Evolutionary conservation across 2,888 invertebrate genomes (phyloP), one percentile per base, ranked within the genome.

Genomic region (Andrena praecox): DNA sequence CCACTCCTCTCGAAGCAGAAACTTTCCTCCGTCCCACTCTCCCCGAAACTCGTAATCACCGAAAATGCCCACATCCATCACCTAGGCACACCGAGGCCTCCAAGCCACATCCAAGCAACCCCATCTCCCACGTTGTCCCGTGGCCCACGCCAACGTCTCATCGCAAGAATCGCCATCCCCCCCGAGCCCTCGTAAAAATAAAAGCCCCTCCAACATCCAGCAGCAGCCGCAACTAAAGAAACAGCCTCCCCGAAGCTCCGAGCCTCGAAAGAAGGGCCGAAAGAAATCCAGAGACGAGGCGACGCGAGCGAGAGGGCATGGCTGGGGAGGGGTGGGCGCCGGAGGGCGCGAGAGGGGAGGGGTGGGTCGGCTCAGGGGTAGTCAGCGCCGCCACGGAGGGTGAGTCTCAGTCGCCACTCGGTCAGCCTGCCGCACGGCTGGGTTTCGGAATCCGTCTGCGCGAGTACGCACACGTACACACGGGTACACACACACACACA

Each of bases 341-440:
- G 33, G 20, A 12, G 29, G 56, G 42, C 20, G 74, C 29, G 50
- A 31, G 67, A 48, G 62, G 42, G 8, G 52, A 72, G 68, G 56
- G 64, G 35, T 69, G 62, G 52, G 69, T 42, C 50, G 52, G 71
- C 77, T 74, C 66, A 78, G 82, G 87, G 87, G 88, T 88, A 87
- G 91, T 88, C 88, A 90, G 90, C 90, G 91, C 90, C 88, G 80
- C 86, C 89, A 85, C 87, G 83, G 81, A 86, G 89, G 90, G 88
- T 86, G 84, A 89, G 89, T 89, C 72, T 90, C 91, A 91, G 91
- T 91, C 89, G 85, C 87, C 85, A 91, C 87, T 91, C 90, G 91
- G 91, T 90, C 89, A 90, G 88, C 88, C 89, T 87, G 86, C 79
- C 84, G 86, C 77, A 91, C 90, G 91, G 90, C 77, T 86, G 89